A percentile compares a stretch with the other conserved stretches of the same genome.
Conservation (phyloP, 1,140 invertebrate species). For the Nasonia longicornis region DNA sequence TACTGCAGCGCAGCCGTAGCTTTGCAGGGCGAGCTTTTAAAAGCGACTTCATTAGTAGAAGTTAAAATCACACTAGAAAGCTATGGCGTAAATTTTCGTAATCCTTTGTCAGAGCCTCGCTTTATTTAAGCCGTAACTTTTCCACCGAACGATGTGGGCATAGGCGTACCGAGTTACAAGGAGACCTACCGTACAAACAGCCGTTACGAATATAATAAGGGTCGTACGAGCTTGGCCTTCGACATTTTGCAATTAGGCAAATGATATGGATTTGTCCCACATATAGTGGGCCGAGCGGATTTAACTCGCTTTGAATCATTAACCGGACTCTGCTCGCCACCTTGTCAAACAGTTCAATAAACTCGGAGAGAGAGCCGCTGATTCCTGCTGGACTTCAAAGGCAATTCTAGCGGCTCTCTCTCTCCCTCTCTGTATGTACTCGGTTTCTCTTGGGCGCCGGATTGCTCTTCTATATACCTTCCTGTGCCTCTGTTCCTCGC, state of each 20-base stretch:
- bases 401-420: background rate
- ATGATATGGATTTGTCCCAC: conserved; percentile 18
- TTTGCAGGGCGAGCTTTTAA: too few species aligned
- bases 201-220: background rate
- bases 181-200: too few species aligned
- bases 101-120: background rate
- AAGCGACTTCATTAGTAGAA: too few species aligned
- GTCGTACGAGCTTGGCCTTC: background rate
- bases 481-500: background rate
- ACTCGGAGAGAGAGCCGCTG: background rate
- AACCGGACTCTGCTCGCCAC: background rate
- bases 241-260: conserved; percentile 22
- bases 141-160: too few species aligned
- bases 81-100: background rate
- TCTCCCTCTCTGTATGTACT: background rate
- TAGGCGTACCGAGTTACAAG: too few species aligned
- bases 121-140: too few species aligned
- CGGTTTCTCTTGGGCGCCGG: background rate
- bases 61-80: background rate
- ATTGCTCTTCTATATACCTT: background rate
- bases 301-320: conserved; percentile 37
- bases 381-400: conserved; percentile 27
- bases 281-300: background rate
- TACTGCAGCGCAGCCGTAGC: too few species aligned
- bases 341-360: conserved; percentile 39